Evolutionary conservation across 2,113 vertebrate species (phyloP), one percentile per base, ranked within the genome.

Genomic region (Bos javanicus): DNA sequence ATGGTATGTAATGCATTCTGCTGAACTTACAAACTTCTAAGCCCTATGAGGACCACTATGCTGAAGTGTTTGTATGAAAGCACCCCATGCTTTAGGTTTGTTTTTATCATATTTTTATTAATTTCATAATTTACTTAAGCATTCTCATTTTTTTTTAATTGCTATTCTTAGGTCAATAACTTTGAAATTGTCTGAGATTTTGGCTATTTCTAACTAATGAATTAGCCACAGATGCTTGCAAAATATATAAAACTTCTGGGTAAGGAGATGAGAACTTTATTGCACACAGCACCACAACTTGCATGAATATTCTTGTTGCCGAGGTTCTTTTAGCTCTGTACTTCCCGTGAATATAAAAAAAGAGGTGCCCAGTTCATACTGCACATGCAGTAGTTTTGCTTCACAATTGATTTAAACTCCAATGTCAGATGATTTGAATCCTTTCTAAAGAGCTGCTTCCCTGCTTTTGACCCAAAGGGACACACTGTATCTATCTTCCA

Each of bases 291-390:
- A 50, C 6, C 48, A 36, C 16, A 39, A 19, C 5, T 11, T 84
- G 43, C 26, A 3, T 33, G 23, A 39, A 10, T n/a, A 14, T n/a
- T 6, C 36, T 11, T 14, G 30, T 15, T 57, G 8, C 21, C 76
- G 19, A 6, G 7, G 15, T 50, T 39, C 17, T 33, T 30, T 7
- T 23, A 48, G 9, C 6, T 56, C 30, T 3, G 2, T 19, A n/a
- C 8, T 21, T 43, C 2, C 21, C 2, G 3, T 5, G 4, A 36
- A 15, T 2, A 15, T 14, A 54, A 15, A 25, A 25, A 19, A 17
- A 25, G 78, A 21, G 6, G 19, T 12, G 2, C 3, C 21, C 11
- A 43, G 15, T 57, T 81, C 30, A 39, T 25, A 60, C 4, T 26
- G 2, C 2, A 30, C 9, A n/a, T 25, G 3, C 11, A 71, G 4